These are phyloP conservation scores for Silvanus unidentatus DNA, from an alignment of 2,888 invertebrate species.

Conservation along the genomic window DNA sequence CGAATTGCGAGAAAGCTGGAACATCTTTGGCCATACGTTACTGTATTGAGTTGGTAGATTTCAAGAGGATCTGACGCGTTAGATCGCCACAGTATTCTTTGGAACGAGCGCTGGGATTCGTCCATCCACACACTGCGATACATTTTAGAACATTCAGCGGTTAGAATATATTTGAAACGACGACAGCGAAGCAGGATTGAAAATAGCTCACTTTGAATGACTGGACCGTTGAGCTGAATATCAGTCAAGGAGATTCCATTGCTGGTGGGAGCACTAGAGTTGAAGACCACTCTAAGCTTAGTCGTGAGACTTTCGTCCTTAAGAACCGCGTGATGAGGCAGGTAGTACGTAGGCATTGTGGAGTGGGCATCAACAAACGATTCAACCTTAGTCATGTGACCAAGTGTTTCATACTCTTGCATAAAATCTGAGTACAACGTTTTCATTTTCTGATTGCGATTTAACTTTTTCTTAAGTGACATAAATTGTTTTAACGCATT, in stretches of 20 bases:
- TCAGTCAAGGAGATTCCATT: conserved; percentile 7
- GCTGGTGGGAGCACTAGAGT: neutral
- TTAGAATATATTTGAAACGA: conserved; percentile 10
- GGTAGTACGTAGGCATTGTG: conserved; percentile 5
- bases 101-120: conserved; percentile 1
- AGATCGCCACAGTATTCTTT: conserved; percentile 12
- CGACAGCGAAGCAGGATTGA: conserved; percentile 6
- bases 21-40: conserved; percentile 6
- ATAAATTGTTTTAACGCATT: conserved; percentile 3
- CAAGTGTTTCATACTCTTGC: conserved; percentile 5
- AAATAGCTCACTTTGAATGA: conserved; percentile 8
- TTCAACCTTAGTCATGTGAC: conserved; percentile 6
- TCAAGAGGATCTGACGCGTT: conserved; percentile 1
- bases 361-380: neutral
- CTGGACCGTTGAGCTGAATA: conserved; percentile 8
- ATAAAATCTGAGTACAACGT: conserved; percentile 6
- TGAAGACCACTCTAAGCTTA: conserved; percentile 8
- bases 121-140: conserved; percentile 8
- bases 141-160: conserved; percentile 10
- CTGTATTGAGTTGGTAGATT: conserved; percentile 5
- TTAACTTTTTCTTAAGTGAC: conserved; percentile 4
- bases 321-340: conserved; percentile 11
- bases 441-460: conserved; percentile 1
- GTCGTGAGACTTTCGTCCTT: conserved; percentile 5
- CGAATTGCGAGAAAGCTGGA: conserved; percentile 7